Base-by-base conservation (phyloP, 37 sponge, comb jelly and placozoan species). In the Chondrilla cf. caribensis region DNA sequence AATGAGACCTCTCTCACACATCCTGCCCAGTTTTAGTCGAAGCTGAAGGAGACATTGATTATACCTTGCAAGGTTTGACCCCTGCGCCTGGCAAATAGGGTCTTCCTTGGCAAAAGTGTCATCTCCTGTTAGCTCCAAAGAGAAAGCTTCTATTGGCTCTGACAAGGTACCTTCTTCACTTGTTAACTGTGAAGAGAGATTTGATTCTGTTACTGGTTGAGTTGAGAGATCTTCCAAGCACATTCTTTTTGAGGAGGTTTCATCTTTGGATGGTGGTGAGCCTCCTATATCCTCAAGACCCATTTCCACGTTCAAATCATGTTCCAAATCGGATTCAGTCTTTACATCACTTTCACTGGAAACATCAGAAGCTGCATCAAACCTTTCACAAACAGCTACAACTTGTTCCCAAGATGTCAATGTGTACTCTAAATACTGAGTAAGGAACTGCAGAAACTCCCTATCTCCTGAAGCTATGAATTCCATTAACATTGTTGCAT, bases 401-500 rank as follows among this genome's bases (percentile, higher is more conserved):
- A 73, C 18, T 40, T 43, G n/a, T 3, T 39, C 43, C 76, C 76
- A 73, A 2, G 76, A 39, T 1, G 19, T n/a, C 2, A 39, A 11
- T 39, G 42, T 2, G 42, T 73, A 40, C 18, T 7, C 24, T 43
- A 73, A 22, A 40, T 73, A 73, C 2, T 73, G 41, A 39, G 41
- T 18, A 24, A 73, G 40, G 44, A 73, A 73, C 0, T 2, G 3
- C 0, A 73, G 2, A 37, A 73, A 73, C 19, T n/a, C 15, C 38
- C 18, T 37, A 40, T 73, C 76, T 73, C 24, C 44, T 25, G 76
- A 38, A 19, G 44, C 44, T 25, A 73, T 42, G 25, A 73, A 73
- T 22, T 73, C 76, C 76, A 73, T n/a, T 18, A 73, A 37, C 3
- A 37, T 73, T 37, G 19, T 43, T n/a, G 39, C 42, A 73, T 73